Base-by-base conservation (phyloP, 2,113 vertebrate genomes). In the Xenus cinereus region DNA sequence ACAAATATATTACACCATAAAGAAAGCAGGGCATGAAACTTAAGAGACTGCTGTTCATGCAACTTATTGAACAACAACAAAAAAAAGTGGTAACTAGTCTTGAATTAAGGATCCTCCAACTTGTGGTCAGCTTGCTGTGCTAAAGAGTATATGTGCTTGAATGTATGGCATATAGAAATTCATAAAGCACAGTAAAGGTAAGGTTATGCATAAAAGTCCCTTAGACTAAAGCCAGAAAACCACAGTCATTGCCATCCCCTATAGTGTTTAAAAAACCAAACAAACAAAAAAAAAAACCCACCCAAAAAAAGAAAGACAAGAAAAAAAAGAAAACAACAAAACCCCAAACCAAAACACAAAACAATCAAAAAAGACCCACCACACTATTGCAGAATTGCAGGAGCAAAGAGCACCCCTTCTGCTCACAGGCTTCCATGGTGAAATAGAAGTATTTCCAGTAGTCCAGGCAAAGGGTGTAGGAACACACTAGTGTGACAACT, bases 1-100 rank as follows among this genome's bases (percentile, higher is more conserved):
- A 98, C 97, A 97, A 98, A 98, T 97, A 97, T 83, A 98, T 98
- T 97, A 95, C 64, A 97, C 89, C 94, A 97, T 97, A 97, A 97
- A 97, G 95, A 97, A 98, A 97, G 69, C 72, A 81, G 78, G 84
- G 86, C 92, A 84, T 84, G 89, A 96, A 92, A 69, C 96, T 97
- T 86, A 81, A 81, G 92, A 96, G 96, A 96, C 90, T 91, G 93
- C 96, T 94, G 91, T 68, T 97, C 87, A 93, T 84, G 85, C 83
- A 96, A 96, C 95, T 97, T 97, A 93, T 60, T 87, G 62, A 94
- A 96, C 10, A 43, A 63, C 72, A 35, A 12, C 35, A 11, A 45
- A 57, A 27, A 27, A 30, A 83, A 87, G 32, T 7, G 18, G 27
- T 33, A 84, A 60, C 60, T 23, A 33, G 33, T 39, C 78, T 91